phyloP scores from a whole-genome alignment of 2,113 vertebrate genomes.

The Theristicus caerulescens region DNA sequence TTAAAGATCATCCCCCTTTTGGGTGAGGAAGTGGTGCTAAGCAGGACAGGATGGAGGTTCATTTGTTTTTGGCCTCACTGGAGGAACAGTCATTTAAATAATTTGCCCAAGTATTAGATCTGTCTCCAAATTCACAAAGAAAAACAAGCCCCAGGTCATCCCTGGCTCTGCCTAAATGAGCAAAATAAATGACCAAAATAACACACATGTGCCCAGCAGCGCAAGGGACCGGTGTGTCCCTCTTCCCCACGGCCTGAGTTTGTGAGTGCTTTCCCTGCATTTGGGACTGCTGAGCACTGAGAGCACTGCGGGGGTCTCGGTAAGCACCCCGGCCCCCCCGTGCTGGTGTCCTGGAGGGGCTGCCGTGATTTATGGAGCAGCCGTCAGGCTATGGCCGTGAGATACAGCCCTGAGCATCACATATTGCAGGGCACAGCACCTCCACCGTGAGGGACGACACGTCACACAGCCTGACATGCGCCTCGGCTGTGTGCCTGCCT shows the following conservation, averaged over 20 bases:
- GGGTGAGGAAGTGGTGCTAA: not conserved
- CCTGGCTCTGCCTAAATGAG: not conserved
- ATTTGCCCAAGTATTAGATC: not conserved
- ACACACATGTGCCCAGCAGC: rapidly evolving
- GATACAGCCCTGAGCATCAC: not conserved
- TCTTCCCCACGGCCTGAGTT: rapidly evolving
- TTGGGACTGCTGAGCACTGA: not conserved
- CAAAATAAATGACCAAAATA: not conserved
- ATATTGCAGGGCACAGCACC: not conserved
- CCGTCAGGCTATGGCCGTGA: rapidly evolving
- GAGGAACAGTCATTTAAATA: not conserved
- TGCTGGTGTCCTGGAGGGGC: not conserved
- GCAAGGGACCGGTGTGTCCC: rapidly evolving
- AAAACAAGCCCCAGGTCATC: not conserved
- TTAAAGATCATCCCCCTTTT: not conserved
- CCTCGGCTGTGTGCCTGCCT: not conserved
- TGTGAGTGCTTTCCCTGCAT: not conserved
- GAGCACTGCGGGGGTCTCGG: not conserved
- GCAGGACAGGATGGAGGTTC: not conserved
- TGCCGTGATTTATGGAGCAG: not conserved
- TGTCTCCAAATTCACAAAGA: not conserved
- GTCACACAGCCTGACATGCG: not conserved
- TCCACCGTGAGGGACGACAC: rapidly evolving
- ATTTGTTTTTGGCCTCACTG: not conserved
- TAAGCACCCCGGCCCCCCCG: rapidly evolving